These are phyloP conservation scores for Erethizon dorsatum DNA, from an alignment of 2,797 vertebrate genomes.

Conservation along the genomic window DNA sequence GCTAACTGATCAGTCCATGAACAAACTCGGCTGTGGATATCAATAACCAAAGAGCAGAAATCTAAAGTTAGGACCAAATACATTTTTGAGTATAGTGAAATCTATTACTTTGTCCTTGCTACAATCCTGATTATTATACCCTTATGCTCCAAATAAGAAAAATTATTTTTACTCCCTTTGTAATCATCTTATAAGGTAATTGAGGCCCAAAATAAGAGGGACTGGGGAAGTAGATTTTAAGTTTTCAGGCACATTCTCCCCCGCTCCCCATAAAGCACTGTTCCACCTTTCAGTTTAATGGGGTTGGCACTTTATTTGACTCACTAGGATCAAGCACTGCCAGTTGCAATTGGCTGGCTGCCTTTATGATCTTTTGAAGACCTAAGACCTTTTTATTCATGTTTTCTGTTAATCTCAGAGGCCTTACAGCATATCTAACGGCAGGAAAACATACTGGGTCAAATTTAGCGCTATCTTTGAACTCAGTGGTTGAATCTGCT, in stretches of 20 bases:
- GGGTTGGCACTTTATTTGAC: conserved; percentile 1
- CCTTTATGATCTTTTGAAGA: conserved; percentile 64
- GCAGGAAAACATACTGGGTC: conserved; percentile 62
- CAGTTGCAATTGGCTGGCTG: conserved; percentile 43
- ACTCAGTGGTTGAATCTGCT: conserved; percentile 63
- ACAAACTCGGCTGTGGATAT: not conserved
- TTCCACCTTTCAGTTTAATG: not conserved
- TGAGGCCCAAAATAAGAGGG: not conserved
- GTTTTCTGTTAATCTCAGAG: conserved; percentile 75
- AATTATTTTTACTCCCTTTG: not conserved
- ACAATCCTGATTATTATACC: not conserved
- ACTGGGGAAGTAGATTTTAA: not conserved
- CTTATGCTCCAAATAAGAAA: conserved; percentile 4
- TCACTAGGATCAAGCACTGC: not conserved
- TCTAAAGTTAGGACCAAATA: not conserved
- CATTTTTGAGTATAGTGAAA: not conserved
- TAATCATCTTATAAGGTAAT: not conserved
- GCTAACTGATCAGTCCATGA: not conserved
- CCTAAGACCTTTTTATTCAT: conserved; percentile 55
- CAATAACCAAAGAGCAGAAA: not conserved
- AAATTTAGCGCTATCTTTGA: conserved; percentile 76
- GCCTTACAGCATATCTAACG: conserved; percentile 62
- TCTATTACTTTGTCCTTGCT: conserved; percentile 23
- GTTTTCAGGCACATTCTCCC: not conserved
- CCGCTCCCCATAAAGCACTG: not conserved